Percentiles rank a stretch among this genome's conserved stretches.
Evolutionary conservation across 2,113 vertebrate species (phyloP).

Genomic region (Pyxicephalus adspersus): DNA sequence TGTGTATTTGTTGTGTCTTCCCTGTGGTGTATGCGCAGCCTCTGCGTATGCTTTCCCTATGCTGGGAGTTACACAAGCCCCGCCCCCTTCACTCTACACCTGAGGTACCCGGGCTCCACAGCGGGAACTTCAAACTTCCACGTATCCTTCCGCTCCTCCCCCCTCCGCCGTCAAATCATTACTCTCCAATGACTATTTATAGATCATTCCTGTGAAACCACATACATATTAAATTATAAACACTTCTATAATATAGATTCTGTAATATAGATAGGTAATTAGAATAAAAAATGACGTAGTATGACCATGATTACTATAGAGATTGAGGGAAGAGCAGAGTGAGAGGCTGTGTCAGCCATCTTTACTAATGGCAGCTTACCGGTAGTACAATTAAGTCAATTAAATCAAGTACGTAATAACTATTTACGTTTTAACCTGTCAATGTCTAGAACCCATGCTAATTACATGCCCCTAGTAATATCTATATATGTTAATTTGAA

Average conservation of each 20-base stretch:
- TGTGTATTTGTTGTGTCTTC: no score
- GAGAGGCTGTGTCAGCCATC: neutral
- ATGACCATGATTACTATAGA: neutral
- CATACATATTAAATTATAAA: no score
- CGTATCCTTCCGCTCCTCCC: no score
- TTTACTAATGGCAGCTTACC: slow-evolving; percentile 9
- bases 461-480: no score
- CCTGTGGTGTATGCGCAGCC: neutral
- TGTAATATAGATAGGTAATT: no score
- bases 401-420: no score
- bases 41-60: neutral
- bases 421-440: no score
- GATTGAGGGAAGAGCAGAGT: neutral
- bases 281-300: neutral
- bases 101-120: slow-evolving; percentile 8
- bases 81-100: slow-evolving; percentile 11
- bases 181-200: no score
- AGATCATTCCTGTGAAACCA: no score
- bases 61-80: neutral
- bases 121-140: slow-evolving; percentile 23
- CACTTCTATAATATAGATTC: no score
- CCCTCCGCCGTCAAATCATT: neutral
- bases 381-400: neutral
- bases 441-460: no score
- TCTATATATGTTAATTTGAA: no score